Evolutionary conservation across 2,888 invertebrate genomes (phyloP), one percentile per base, ranked within the genome.

Genomic region (Archips crataeganus): DNA sequence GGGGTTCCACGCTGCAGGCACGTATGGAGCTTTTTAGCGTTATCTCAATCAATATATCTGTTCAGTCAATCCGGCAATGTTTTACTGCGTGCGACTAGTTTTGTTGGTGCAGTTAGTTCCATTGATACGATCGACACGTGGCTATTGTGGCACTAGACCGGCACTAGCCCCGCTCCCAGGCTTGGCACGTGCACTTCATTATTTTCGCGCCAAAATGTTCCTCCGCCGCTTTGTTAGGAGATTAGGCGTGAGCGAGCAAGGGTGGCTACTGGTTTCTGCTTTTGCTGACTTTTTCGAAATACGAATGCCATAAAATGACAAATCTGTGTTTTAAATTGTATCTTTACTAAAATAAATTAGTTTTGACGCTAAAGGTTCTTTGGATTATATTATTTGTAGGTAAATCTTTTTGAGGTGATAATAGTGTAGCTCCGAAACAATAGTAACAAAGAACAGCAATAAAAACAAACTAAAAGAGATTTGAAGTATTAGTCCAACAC

Each of bases 201-300:
- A 94, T 94, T 92, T 92, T 92, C 90, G 94, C 92, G 93, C 92
- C 93, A 87, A 94, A 94, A 94, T 93, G 91, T 92, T 89, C 92
- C 92, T 89, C 89, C 89, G 89, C 82, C 89, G 92, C 93, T 93
- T 94, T 94, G 94, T 94, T 90, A 87, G 82, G 89, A 92, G 93
- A 94, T 94, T 93, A 94, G 92, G 92, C 91, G 91, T 90, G 91
- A 90, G 90, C 80, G 85, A 80, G 82, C 79, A 82, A 73, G 74
- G 77, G 77, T 79, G 70, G 2, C 63, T 70, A 36, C 65, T 72
- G 68, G 68, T 71, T 71, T 59, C 61, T 42, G 77, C 76, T 77
- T 81, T 75, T 73, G 62, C 77, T 77, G 72, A 75, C 75, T 75
- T 75, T 76, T 78, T 78, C 59, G 68, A 49, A 39, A 73, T 69